Percentiles rank a stretch among this genome's conserved stretches.
Evolutionary conservation across 2,797 vertebrate species (phyloP).

Genomic region (Siniperca obscura): DNA sequence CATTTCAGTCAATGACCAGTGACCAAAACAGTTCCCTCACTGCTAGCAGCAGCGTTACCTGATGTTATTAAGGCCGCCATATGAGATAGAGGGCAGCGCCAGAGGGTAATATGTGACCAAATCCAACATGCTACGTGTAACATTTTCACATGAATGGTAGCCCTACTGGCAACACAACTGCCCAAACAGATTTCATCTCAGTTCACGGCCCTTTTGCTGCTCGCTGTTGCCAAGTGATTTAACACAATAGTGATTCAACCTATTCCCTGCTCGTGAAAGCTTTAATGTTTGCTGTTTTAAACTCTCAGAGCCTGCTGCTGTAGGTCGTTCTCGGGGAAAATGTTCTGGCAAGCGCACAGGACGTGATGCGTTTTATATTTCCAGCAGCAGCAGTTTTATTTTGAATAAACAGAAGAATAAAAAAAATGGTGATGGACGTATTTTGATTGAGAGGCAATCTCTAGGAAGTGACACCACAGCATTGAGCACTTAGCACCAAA

Average conservation of each 20-base stretch:
- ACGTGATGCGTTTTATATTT: slow-evolving; percentile 44
- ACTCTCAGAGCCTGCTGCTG: background rate
- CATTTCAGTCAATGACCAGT: slow-evolving; percentile 18
- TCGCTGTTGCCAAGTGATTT: slow-evolving; percentile 49
- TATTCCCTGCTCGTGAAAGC: slow-evolving; percentile 45
- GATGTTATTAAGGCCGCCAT: slow-evolving; percentile 4
- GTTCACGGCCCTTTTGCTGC: slow-evolving; percentile 27
- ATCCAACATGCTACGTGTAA: slow-evolving; percentile 15
- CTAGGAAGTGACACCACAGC: background rate
- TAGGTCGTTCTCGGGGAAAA: slow-evolving; percentile 25
- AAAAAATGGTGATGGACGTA: background rate
- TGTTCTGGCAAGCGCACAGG: slow-evolving; percentile 7
- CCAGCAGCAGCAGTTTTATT: slow-evolving; percentile 30
- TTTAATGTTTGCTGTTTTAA: slow-evolving; percentile 60
- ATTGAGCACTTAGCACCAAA: background rate
- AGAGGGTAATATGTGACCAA: slow-evolving; percentile 11
- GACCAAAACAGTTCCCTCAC: slow-evolving; percentile 5
- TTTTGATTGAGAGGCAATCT: slow-evolving; percentile 14
- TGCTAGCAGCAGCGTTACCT: slow-evolving; percentile 19
- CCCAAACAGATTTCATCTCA: slow-evolving; percentile 44
- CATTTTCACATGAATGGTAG: slow-evolving; percentile 14
- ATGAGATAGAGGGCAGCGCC: slow-evolving; percentile 11
- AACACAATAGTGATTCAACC: slow-evolving; percentile 46
- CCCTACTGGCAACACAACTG: slow-evolving; percentile 25
- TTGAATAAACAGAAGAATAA: slow-evolving; percentile 33